Conservation (phyloP, 2,113 vertebrate genomes). For the Neoarius graeffei region DNA sequence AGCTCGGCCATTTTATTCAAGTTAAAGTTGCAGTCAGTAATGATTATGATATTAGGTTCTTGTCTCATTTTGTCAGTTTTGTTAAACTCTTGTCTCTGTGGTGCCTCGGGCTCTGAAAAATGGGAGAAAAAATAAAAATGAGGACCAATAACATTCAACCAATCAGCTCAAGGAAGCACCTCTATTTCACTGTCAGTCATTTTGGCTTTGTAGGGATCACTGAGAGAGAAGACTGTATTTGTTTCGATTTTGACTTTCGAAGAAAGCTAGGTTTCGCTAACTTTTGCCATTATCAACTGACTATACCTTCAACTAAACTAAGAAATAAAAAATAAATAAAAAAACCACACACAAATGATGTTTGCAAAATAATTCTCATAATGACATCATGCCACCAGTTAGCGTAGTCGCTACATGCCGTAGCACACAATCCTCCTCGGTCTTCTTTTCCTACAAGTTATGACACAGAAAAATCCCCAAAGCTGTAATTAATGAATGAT, state of each 20-base stretch:
- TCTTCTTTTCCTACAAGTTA: too few species aligned
- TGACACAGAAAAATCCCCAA: too few species aligned
- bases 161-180: neutral
- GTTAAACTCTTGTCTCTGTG: neutral
- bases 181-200: neutral
- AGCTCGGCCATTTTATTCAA: neutral
- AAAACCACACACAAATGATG: neutral
- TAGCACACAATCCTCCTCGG: too few species aligned
- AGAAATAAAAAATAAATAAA: neutral
- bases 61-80: neutral
- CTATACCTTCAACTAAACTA: neutral
- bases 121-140: neutral
- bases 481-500: too few species aligned
- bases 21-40: neutral
- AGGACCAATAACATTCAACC: neutral
- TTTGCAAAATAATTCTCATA: neutral
- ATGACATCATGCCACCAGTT: neutral
- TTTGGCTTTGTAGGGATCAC: neutral
- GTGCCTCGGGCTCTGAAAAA: neutral
- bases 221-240: neutral
- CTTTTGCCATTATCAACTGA: neutral
- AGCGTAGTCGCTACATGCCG: too few species aligned
- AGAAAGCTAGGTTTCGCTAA: neutral
- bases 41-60: neutral
- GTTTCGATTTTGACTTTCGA: neutral